phyloP scores from a whole-genome alignment of 2,888 invertebrate genomes.

The Eupithecia exiguata region DNA sequence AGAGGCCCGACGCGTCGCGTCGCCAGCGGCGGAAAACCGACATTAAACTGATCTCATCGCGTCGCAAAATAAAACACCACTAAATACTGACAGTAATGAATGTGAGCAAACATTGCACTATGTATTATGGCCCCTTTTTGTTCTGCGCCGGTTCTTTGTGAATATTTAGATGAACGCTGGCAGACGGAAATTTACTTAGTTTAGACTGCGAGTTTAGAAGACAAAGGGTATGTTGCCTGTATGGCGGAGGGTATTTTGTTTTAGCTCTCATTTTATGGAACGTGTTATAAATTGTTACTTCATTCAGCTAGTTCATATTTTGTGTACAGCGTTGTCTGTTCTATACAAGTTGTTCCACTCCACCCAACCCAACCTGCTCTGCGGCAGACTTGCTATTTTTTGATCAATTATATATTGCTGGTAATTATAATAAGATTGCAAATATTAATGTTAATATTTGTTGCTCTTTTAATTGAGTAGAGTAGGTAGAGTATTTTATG shows the following conservation, averaged over 20 bases:
- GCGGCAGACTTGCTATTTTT: background rate
- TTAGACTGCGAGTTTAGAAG: constrained; percentile 28
- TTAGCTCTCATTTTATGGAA: constrained; percentile 3
- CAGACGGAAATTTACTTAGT: constrained; percentile 34
- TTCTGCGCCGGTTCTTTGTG: constrained; percentile 28
- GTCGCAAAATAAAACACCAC: constrained; percentile 61
- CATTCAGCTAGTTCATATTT: background rate
- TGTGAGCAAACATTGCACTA: constrained; percentile 41
- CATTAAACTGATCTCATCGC: constrained; percentile 66
- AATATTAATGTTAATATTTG: too few relatives aligned
- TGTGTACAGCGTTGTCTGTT: background rate
- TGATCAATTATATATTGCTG: background rate
- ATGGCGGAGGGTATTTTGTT: constrained; percentile 13
- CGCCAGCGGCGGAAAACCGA: constrained; percentile 51
- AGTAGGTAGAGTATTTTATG: background rate
- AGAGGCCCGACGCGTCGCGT: constrained; percentile 50
- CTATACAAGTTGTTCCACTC: background rate
- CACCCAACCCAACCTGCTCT: background rate
- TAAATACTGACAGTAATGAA: constrained; percentile 47
- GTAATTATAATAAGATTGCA: background rate
- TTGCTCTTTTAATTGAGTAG: background rate
- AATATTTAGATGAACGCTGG: constrained; percentile 27
- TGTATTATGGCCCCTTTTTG: constrained; percentile 27
- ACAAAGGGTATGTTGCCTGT: constrained; percentile 23
- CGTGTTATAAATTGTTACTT: background rate